Base-by-base conservation (phyloP, 2,797 vertebrate species). In the Poeciliopsis turneri region DNA sequence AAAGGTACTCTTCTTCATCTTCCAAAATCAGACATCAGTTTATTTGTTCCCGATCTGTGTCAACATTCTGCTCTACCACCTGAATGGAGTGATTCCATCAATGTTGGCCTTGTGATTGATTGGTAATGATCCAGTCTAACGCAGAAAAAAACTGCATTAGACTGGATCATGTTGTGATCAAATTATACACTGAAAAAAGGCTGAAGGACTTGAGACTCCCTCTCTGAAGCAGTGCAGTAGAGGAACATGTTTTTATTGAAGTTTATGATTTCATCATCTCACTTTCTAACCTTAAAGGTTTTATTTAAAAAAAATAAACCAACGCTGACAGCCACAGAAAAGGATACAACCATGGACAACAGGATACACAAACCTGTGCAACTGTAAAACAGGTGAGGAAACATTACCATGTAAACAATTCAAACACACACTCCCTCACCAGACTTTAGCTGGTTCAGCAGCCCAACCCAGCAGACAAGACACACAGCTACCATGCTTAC, bases 341-440 rank as follows among this genome's bases (percentile, higher is more conserved):
- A 96, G 94, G 95, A 96, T 96, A 96, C 95, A 96, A 87, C 95
- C 95, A 1, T 96, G 95, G 78, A 96, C 46, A 1, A 95, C 93
- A 33, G 95, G 95, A 79, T 81, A 95, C 69, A 93, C 94, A 87
- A 96, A 96, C 84, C 84, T 93, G 90, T 96, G 95, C 25, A 96
- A 83, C 95, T 96, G 88, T 23, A 72, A 79, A 8, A 70, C 55
- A 82, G 45, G 72, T 12, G 0, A 80, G 46, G 2, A 68, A 33
- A 30, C 0, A 25, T 73, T 73, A 51, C 12, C 1, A 25, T 20
- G 64, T 10, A 2, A 23, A 23, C 18, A 66, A 39, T 66, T 66
- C 33, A 39, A 23, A 36, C 20, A 66, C 33, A 66, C 33, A 23
- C 2, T 5, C 33, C 61, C 16, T 36, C 61, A 3, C 18, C 57